Conservation (phyloP, 2,888 invertebrate species). For the Chelonus formosanus region DNA sequence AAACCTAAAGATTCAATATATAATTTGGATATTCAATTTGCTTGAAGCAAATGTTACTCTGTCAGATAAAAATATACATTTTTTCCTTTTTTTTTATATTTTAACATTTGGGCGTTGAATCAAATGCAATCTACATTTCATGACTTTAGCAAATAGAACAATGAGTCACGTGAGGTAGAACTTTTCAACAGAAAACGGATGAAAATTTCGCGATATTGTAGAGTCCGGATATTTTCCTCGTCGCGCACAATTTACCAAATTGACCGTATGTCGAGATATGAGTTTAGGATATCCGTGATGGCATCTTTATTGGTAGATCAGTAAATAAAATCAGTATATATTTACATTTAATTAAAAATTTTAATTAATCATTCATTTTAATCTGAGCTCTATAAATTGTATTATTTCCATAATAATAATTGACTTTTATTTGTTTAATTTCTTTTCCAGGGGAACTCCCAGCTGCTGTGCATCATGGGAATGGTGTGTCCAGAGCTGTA, state of each 20-base stretch:
- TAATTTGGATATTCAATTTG: too few relatives aligned
- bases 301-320: slow-evolving; percentile 12
- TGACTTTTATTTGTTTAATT: too few relatives aligned
- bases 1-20: too few relatives aligned
- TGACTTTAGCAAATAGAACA: slow-evolving; percentile 10
- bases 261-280: slow-evolving; percentile 25
- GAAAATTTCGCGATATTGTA: slow-evolving; percentile 25
- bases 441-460: slow-evolving; percentile 60
- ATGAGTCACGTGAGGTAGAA: slow-evolving; percentile 21
- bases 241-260: slow-evolving; percentile 32
- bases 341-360: slow-evolving; percentile 1
- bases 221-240: slow-evolving; percentile 27
- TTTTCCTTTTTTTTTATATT: neutral
- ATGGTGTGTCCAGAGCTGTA: slow-evolving; percentile 62
- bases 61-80: neutral
- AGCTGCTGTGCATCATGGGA: slow-evolving; percentile 64
- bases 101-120: slow-evolving; percentile 3
- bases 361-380: neutral
- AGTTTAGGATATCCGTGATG: slow-evolving; percentile 21
- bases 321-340: neutral
- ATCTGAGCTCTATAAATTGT: neutral
- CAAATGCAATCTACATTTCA: slow-evolving; percentile 24
- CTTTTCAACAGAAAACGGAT: slow-evolving; percentile 30
- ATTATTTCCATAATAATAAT: slow-evolving; percentile 12
- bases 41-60: too few relatives aligned